phyloP scores from a whole-genome alignment of 2,797 vertebrate genomes.

The Myotis vivesi region DNA sequence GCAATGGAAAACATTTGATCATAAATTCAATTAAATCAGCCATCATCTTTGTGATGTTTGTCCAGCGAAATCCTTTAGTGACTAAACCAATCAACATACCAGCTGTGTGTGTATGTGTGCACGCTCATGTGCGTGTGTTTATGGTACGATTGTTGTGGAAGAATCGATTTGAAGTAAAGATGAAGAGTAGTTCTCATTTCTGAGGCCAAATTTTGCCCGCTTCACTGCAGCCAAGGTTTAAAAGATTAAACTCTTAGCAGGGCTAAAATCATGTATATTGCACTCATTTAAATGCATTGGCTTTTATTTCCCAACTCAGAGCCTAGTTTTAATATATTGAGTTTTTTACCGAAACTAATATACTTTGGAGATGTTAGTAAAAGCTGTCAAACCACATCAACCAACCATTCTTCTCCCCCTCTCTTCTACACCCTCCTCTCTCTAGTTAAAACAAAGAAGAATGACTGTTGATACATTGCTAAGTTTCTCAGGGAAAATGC shows the following conservation, averaged over 20 bases:
- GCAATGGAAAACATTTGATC: constrained; percentile 84
- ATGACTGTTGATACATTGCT: background rate
- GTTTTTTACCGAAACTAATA: constrained; percentile 11
- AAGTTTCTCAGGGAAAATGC: constrained; percentile 35
- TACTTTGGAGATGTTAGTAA: constrained; percentile 26
- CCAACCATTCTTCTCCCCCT: background rate
- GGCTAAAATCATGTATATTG: background rate
- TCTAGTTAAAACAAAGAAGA: background rate
- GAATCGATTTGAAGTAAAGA: constrained; percentile 69
- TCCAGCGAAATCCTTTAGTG: constrained; percentile 86
- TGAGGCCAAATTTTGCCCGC: constrained; percentile 56
- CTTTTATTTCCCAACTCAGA: constrained; percentile 29
- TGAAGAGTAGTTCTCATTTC: constrained; percentile 65
- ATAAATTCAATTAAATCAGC: constrained; percentile 86
- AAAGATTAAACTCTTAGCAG: constrained; percentile 43
- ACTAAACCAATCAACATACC: constrained; percentile 81
- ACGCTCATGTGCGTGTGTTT: background rate
- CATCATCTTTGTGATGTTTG: constrained; percentile 86
- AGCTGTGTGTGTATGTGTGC: constrained; percentile 75
- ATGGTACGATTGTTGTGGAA: constrained; percentile 34
- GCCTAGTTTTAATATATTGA: constrained; percentile 27
- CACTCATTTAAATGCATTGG: constrained; percentile 16
- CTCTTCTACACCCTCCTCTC: background rate
- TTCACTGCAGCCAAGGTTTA: background rate
- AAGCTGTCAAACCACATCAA: background rate